These are phyloP conservation scores for Lutra lutra DNA, from an alignment of 2,797 vertebrate species.

Conservation along the genomic window DNA sequence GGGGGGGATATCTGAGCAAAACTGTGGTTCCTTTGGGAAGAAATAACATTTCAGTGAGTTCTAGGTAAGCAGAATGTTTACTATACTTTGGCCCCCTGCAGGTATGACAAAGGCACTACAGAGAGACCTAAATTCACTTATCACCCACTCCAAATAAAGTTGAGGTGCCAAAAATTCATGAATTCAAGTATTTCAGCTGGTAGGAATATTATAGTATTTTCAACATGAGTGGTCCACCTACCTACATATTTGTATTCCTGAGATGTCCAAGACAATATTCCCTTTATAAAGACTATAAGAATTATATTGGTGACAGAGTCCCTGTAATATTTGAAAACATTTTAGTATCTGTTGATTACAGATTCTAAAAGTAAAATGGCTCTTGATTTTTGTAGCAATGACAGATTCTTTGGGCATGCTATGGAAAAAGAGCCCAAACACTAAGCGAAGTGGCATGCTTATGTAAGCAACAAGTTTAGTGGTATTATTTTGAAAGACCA, in stretches of 20 bases:
- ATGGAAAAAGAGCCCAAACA: not conserved
- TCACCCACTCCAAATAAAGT: not conserved
- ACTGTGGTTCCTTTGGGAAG: not conserved
- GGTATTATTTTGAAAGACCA: not conserved
- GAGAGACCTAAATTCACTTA: not conserved
- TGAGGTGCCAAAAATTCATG: not conserved
- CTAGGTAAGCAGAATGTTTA: not conserved
- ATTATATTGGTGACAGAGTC: not conserved
- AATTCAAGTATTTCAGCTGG: not conserved
- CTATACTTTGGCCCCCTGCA: not conserved
- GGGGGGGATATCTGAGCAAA: not conserved
- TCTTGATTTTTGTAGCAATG: slow-evolving; percentile 12
- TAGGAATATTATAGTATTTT: slow-evolving; percentile 35
- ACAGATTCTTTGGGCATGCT: not conserved
- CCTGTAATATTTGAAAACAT: not conserved
- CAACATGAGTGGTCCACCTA: not conserved
- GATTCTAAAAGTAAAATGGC: not conserved
- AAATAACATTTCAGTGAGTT: not conserved
- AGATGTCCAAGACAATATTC: not conserved
- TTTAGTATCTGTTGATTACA: not conserved
- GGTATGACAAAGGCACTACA: not conserved
- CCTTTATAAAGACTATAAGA: not conserved
- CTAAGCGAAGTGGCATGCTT: not conserved
- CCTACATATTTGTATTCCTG: not conserved
- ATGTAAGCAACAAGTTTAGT: not conserved